Conservation (phyloP, 2,113 vertebrate species). For the Carlito syrichta region DNA sequence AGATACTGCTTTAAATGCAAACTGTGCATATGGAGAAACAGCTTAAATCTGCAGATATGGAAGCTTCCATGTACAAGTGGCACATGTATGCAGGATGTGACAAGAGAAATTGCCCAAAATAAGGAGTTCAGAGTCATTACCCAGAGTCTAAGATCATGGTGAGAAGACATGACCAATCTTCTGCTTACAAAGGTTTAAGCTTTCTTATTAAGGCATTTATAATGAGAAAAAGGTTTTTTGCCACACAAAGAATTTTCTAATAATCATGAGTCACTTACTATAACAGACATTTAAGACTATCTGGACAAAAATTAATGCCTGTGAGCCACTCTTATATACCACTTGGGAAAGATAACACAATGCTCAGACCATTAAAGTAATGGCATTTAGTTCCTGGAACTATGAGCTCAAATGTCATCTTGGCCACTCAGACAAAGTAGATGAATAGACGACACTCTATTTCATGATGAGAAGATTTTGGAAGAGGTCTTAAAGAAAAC, state of each 20-base stretch:
- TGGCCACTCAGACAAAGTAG: background rate
- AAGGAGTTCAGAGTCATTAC: background rate
- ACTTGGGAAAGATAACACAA: conserved; percentile 23
- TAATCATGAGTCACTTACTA: background rate
- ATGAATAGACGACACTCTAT: conserved; percentile 45
- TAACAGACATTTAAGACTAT: conserved; percentile 53
- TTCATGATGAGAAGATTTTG: conserved; percentile 13
- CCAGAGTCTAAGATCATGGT: background rate
- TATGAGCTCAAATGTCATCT: conserved; percentile 31
- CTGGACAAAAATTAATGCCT: conserved; percentile 31
- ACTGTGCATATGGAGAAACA: background rate
- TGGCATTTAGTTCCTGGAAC: background rate
- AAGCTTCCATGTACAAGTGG: background rate
- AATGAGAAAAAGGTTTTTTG: background rate
- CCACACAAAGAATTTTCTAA: conserved; percentile 9
- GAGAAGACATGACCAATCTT: background rate
- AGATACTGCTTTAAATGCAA: background rate
- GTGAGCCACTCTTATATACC: background rate
- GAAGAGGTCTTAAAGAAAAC: conserved; percentile 34
- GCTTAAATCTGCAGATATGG: background rate
- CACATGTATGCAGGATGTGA: background rate
- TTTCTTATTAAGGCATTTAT: background rate
- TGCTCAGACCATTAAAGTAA: background rate
- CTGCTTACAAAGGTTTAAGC: background rate
- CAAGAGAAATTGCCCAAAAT: background rate